phyloP scores from a whole-genome alignment of 1,140 invertebrate species.

The Cherax destructor region DNA sequence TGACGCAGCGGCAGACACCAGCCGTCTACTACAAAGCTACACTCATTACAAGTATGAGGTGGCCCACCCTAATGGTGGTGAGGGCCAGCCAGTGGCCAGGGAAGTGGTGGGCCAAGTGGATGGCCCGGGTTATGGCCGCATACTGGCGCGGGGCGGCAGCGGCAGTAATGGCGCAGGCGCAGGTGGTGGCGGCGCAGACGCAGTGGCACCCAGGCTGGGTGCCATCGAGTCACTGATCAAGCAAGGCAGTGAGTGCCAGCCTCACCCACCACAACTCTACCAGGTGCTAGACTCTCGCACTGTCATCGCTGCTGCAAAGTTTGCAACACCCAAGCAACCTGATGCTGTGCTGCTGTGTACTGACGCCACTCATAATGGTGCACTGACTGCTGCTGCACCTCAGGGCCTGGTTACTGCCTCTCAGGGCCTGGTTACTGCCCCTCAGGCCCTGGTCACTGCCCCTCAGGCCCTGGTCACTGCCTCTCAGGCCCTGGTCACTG shows the following conservation, averaged over 20 bases:
- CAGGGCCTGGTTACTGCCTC: background rate
- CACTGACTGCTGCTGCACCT: background rate
- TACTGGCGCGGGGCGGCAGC: conserved; percentile 27
- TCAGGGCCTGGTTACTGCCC: too few species aligned
- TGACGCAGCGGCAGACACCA: conserved; percentile 47
- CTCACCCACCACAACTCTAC: conserved; percentile 76
- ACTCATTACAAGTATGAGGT: conserved; percentile 36
- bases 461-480: background rate
- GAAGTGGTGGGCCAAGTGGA: background rate
- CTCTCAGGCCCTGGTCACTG: background rate
- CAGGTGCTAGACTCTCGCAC: conserved; percentile 81
- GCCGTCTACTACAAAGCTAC: conserved; percentile 52
- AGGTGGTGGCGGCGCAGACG: conserved; percentile 15
- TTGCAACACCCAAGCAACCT: conserved; percentile 84
- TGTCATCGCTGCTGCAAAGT: conserved; percentile 84
- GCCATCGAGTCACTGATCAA: conserved; percentile 79
- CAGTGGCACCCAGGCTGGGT: conserved; percentile 74
- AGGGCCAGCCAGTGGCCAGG: conserved; percentile 6
- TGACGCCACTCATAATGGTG: conserved; percentile 45
- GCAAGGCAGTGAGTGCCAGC: conserved; percentile 71
- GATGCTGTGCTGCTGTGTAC: conserved; percentile 75
- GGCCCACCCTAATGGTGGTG: conserved; percentile 43
- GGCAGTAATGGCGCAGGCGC: conserved; percentile 52
- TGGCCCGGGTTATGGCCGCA: conserved; percentile 45
- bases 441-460: background rate